A percentile compares a stretch with the other conserved stretches of the same genome.
These are phyloP conservation scores for Dysidea cf. avara DNA, from an alignment of 37 sponge, comb jelly and placozoan genomes.

Conservation along the genomic window DNA sequence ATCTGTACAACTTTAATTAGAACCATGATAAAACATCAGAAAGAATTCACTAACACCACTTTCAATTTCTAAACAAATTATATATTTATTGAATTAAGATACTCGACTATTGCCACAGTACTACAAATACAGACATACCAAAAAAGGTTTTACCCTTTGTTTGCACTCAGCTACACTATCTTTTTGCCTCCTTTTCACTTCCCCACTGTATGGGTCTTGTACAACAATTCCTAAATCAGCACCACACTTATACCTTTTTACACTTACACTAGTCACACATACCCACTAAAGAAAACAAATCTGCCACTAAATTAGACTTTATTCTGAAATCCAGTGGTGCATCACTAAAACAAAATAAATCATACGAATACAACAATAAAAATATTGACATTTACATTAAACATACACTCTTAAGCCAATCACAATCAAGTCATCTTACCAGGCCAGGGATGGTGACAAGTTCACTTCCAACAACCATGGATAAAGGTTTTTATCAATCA, in stretches of 20 bases:
- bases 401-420: background rate
- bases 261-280: no score
- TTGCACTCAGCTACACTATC: background rate
- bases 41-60: no score
- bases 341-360: slow-evolving; percentile 24
- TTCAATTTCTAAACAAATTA: no score
- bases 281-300: slow-evolving; percentile 46
- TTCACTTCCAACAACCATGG: slow-evolving; percentile 90
- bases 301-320: slow-evolving; percentile 65
- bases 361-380: background rate
- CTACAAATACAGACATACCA: no score
- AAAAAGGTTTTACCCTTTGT: background rate
- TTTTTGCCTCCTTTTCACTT: background rate
- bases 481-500: slow-evolving; percentile 59
- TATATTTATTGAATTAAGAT: no score
- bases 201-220: background rate
- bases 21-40: no score
- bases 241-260: no score
- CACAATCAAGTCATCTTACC: slow-evolving; percentile 21
- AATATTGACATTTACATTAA: background rate
- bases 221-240: background rate
- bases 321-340: slow-evolving; percentile 69
- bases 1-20: no score
- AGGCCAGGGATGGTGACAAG: slow-evolving; percentile 71
- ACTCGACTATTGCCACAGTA: no score